Percentiles rank a stretch among this genome's conserved stretches.
Conservation (phyloP, 2,113 vertebrate species). For the Empidonax alnorum region DNA sequence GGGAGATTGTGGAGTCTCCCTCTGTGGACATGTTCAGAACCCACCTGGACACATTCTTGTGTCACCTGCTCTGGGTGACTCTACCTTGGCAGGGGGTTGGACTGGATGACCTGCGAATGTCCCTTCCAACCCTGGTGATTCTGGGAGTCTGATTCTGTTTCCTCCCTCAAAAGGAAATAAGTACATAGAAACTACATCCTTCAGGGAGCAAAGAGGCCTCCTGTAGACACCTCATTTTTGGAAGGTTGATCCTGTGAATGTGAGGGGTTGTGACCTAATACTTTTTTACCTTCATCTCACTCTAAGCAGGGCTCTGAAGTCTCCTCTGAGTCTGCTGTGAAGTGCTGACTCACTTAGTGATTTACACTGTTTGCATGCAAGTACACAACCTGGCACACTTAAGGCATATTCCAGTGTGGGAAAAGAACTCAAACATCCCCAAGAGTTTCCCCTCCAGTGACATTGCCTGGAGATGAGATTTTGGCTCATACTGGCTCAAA, state of each 20-base stretch:
- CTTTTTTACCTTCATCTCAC: background rate
- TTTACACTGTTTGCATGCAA: background rate
- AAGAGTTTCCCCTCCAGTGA: background rate
- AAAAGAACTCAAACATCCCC: background rate
- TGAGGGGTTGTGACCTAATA: background rate
- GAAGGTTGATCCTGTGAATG: background rate
- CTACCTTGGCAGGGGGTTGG: background rate
- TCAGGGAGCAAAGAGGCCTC: background rate
- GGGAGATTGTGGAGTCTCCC: background rate
- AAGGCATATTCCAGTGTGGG: background rate
- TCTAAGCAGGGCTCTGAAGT: background rate
- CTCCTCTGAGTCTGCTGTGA: background rate
- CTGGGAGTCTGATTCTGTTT: background rate
- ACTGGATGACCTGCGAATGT: background rate
- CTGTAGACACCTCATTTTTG: background rate
- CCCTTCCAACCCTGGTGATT: background rate
- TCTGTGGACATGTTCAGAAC: background rate
- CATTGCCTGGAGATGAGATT: background rate
- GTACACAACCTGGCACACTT: background rate
- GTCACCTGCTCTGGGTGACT: background rate
- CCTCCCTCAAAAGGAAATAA: background rate
- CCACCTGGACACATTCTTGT: background rate
- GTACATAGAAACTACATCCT: background rate
- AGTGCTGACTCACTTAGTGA: background rate
- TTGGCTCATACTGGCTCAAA: background rate